Conservation (phyloP, 2,797 vertebrate genomes). For the Oreochromis grahami region DNA sequence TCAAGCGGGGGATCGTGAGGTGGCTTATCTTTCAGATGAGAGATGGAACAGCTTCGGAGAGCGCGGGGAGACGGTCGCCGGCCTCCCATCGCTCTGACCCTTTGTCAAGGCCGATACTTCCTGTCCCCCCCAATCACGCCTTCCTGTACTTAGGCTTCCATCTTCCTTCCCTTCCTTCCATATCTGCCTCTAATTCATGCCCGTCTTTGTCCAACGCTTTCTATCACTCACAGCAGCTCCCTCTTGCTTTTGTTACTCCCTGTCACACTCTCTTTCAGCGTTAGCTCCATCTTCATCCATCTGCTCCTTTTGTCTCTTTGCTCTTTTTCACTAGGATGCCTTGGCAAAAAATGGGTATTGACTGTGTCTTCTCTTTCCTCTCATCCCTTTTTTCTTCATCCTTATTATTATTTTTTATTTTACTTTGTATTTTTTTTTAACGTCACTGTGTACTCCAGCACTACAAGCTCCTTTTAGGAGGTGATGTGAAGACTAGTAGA, state of each 20-base stretch:
- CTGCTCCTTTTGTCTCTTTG: slow-evolving; percentile 70
- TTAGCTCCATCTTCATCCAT: slow-evolving; percentile 66
- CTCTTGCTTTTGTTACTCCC: slow-evolving; percentile 61
- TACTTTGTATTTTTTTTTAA: background rate
- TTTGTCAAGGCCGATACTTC: slow-evolving; percentile 44
- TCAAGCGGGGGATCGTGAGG: slow-evolving; percentile 24
- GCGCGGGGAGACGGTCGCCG: slow-evolving; percentile 35
- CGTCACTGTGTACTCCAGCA: slow-evolving; percentile 51
- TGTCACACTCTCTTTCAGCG: slow-evolving; percentile 59
- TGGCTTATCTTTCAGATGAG: slow-evolving; percentile 67
- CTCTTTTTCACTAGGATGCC: slow-evolving; percentile 54
- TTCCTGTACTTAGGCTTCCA: slow-evolving; percentile 58
- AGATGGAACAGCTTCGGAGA: slow-evolving; percentile 51
- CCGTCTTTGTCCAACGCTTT: slow-evolving; percentile 60
- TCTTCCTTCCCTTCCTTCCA: slow-evolving; percentile 51
- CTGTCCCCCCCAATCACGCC: slow-evolving; percentile 53
- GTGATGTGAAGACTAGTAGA: slow-evolving; percentile 67
- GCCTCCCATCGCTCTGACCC: slow-evolving; percentile 19
- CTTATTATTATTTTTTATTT: background rate
- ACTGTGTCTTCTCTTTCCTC: slow-evolving; percentile 62
- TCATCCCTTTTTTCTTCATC: slow-evolving; percentile 22
- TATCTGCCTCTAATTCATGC: slow-evolving; percentile 55
- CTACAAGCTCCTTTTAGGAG: slow-evolving; percentile 62
- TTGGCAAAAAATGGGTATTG: slow-evolving; percentile 67
- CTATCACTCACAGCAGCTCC: slow-evolving; percentile 50